Conservation (phyloP, 2,113 vertebrate species). For the Anoura caudifer region DNA sequence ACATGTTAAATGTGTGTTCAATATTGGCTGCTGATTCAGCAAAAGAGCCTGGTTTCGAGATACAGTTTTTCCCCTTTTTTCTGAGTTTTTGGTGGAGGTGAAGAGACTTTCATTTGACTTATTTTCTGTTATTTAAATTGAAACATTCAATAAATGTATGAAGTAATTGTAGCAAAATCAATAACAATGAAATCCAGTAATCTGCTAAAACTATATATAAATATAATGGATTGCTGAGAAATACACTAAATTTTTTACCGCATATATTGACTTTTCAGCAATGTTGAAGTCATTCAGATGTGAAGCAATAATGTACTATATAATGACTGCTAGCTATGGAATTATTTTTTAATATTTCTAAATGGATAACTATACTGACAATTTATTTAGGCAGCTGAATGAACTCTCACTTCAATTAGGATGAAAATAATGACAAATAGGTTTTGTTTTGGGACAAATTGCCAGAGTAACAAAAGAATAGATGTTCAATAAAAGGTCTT, state of each 20-base stretch:
- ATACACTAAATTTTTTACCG: background rate
- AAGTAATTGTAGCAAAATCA: background rate
- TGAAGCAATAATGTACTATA: background rate
- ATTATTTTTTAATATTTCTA: background rate
- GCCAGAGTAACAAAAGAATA: background rate
- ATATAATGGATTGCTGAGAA: background rate
- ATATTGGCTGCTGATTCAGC: background rate
- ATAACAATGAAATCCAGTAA: background rate
- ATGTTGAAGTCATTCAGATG: background rate
- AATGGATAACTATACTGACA: background rate
- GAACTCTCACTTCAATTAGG: background rate
- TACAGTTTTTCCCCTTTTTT: background rate
- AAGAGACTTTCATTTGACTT: background rate
- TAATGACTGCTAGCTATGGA: background rate
- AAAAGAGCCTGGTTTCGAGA: background rate
- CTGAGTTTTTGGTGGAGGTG: background rate
- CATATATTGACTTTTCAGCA: background rate
- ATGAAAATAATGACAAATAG: background rate
- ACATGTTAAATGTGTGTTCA: background rate
- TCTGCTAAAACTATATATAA: background rate
- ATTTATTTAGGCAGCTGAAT: background rate
- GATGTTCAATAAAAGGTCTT: background rate
- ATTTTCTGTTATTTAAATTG: conserved; percentile 38
- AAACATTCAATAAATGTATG: background rate
- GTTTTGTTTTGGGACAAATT: background rate